These are phyloP conservation scores for Antheraea yamamai DNA, from an alignment of 2,888 invertebrate species.

Conservation along the genomic window DNA sequence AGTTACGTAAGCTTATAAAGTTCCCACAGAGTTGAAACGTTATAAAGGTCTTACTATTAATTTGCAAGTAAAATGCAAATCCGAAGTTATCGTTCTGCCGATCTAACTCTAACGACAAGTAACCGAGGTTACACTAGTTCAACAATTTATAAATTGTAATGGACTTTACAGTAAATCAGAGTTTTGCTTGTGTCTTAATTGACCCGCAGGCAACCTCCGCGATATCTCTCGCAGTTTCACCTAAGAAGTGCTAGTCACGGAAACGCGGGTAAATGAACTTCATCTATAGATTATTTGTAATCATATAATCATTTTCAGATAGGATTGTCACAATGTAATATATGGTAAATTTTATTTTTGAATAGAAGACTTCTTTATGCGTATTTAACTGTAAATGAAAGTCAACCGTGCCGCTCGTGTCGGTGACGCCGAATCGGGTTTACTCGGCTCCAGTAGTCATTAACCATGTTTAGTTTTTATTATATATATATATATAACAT, in stretches of 20 bases:
- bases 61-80: neutral
- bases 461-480: too few relatives aligned
- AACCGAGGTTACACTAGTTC: neutral
- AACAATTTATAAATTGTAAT: neutral
- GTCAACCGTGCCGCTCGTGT: too few relatives aligned
- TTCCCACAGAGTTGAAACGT: conserved; percentile 6
- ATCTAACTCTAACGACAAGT: neutral
- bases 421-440: too few relatives aligned
- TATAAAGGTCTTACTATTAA: conserved; percentile 1
- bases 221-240: conserved; percentile 20
- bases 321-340: neutral
- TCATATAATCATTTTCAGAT: neutral
- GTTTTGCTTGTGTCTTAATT: conserved; percentile 14
- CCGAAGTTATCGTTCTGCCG: conserved; percentile 1
- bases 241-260: conserved; percentile 9
- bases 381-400: too few relatives aligned
- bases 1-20: conserved; percentile 2
- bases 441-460: too few relatives aligned
- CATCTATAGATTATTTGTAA: neutral
- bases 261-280: neutral
- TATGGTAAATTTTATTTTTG: neutral
- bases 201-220: conserved; percentile 19
- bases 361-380: too few relatives aligned
- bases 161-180: neutral
- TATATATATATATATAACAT: too few relatives aligned